Conservation (phyloP, 1,140 invertebrate species). For the Caenorhabditis latens region DNA sequence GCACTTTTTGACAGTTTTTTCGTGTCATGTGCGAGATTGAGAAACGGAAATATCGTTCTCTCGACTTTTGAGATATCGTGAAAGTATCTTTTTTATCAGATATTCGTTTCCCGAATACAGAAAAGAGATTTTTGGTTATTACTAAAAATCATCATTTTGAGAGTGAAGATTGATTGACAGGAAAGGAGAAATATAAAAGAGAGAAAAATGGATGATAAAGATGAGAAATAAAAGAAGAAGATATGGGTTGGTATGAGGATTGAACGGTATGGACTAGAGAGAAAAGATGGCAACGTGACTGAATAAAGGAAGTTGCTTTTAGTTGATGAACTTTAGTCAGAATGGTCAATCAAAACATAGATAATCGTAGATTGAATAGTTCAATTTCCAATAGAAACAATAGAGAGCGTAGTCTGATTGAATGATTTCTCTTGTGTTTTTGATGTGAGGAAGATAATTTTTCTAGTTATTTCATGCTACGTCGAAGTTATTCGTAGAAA, state of each 20-base stretch:
- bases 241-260: constrained; percentile 32
- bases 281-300: constrained; percentile 11
- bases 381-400: neutral
- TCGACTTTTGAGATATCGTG: neutral
- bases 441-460: neutral
- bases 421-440: neutral
- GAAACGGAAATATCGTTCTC: constrained; percentile 30
- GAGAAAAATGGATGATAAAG: neutral
- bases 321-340: constrained; percentile 1
- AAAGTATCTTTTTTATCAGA: neutral
- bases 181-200: neutral
- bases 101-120: neutral
- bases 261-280: constrained; percentile 18
- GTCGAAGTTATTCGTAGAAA: too few species aligned
- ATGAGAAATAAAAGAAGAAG: neutral
- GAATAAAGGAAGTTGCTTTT: neutral
- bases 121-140: neutral
- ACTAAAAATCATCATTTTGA: neutral
- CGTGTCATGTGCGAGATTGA: constrained; percentile 1
- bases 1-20: constrained; percentile 47
- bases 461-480: too few species aligned
- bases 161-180: constrained; percentile 23
- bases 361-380: neutral
- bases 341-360: neutral
- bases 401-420: neutral